Conservation (phyloP, 2,797 vertebrate species). For the Vespertilio murinus region DNA sequence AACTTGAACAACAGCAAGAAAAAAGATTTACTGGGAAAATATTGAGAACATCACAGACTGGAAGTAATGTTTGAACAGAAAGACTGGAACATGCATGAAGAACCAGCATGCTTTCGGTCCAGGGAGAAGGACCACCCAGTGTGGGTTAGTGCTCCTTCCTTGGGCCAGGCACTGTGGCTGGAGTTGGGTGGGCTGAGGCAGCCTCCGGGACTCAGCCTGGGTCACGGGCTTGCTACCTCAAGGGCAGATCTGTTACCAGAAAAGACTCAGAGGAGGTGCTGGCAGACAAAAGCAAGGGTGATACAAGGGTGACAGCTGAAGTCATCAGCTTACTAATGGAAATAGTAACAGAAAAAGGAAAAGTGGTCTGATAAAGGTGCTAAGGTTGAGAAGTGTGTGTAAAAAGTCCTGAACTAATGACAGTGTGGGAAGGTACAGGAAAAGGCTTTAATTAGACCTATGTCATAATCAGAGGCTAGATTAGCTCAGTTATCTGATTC, state of each 20-base stretch:
- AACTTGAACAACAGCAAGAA: no score
- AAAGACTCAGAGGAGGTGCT: slow-evolving; percentile 41
- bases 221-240: background rate
- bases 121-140: background rate
- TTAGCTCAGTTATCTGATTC: background rate
- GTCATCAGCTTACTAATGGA: slow-evolving; percentile 42
- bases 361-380: slow-evolving; percentile 22
- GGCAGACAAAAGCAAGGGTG: slow-evolving; percentile 58
- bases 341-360: slow-evolving; percentile 46
- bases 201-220: background rate
- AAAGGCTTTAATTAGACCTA: background rate
- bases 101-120: background rate
- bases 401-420: slow-evolving; percentile 9
- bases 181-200: background rate
- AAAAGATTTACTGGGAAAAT: background rate
- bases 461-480: background rate
- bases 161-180: background rate
- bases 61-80: background rate
- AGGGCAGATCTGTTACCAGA: background rate
- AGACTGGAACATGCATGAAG: background rate
- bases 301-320: slow-evolving; percentile 52
- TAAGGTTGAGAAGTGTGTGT: background rate
- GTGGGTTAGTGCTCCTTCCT: background rate
- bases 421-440: background rate
- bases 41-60: background rate